Conservation (phyloP, 2,113 vertebrate species). For the Pangasianodon gigas region DNA sequence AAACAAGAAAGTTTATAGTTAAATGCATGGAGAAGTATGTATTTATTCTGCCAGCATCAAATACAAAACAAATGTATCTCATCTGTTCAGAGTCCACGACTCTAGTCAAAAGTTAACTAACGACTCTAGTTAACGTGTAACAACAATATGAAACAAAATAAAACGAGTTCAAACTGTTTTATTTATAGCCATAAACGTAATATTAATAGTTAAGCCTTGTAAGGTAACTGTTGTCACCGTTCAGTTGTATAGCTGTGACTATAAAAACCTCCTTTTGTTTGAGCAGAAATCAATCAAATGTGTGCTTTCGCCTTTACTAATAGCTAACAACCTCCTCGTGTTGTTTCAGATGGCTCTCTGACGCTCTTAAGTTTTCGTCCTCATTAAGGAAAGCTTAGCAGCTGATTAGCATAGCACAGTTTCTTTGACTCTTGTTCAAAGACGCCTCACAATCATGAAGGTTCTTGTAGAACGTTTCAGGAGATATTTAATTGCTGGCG, state of each 20-base stretch:
- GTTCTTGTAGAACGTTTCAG: no score
- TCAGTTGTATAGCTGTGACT: not conserved
- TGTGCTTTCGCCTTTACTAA: not conserved
- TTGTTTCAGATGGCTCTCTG: not conserved
- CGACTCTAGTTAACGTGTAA: no score
- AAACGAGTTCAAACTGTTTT: not conserved
- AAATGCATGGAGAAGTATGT: not conserved
- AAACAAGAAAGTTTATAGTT: no score
- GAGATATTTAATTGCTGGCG: not conserved
- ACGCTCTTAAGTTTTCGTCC: not conserved
- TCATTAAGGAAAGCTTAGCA: not conserved
- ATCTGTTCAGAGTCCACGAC: not conserved
- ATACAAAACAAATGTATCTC: not conserved
- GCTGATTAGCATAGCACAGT: not conserved
- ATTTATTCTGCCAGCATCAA: not conserved
- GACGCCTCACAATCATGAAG: not conserved
- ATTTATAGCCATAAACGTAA: not conserved
- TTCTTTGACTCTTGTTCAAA: not conserved
- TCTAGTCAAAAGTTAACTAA: not conserved
- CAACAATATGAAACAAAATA: not conserved
- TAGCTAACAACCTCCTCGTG: not conserved
- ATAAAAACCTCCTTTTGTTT: not conserved
- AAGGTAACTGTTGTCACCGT: not conserved
- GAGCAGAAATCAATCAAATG: not conserved
- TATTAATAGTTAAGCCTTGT: not conserved